phyloP scores from a whole-genome alignment of 2,888 invertebrate genomes.

The Dioctria rufipes region DNA sequence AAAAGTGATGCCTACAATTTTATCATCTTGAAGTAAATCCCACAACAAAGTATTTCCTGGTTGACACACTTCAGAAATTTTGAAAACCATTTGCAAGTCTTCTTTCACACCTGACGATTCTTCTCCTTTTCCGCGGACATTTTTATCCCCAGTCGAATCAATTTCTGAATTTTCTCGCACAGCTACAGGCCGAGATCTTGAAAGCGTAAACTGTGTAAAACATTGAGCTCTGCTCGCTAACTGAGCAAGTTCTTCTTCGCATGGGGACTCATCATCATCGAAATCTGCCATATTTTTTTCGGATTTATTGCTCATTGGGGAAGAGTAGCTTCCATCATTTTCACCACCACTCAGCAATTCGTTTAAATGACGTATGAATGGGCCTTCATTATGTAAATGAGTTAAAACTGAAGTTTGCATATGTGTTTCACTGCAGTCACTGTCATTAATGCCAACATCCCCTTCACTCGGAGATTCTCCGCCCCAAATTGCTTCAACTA shows the following conservation, averaged over 20 bases:
- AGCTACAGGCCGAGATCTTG: conserved; percentile 52
- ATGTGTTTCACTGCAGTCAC: conserved; percentile 68
- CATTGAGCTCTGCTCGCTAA: conserved; percentile 78
- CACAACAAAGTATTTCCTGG: conserved; percentile 94
- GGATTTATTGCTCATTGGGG: conserved; percentile 91
- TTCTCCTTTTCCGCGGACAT: conserved; percentile 63
- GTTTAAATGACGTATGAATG: conserved; percentile 72
- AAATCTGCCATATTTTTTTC: conserved; percentile 96
- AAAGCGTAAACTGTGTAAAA: conserved; percentile 63
- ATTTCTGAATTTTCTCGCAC: conserved; percentile 50
- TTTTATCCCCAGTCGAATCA: conserved; percentile 25
- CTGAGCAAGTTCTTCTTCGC: conserved; percentile 87
- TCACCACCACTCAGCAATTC: conserved; percentile 75
- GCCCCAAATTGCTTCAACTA: conserved; percentile 77
- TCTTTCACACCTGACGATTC: conserved; percentile 63
- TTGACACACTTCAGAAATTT: conserved; percentile 82
- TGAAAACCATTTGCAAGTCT: conserved; percentile 61
- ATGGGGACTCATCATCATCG: conserved; percentile 90
- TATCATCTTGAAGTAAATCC: conserved; percentile 94
- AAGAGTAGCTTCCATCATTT: conserved; percentile 92
- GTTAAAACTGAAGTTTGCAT: conserved; percentile 69
- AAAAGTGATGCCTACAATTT: conserved; percentile 77
- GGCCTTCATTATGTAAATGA: conserved; percentile 73
- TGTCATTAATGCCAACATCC: conserved; percentile 71
- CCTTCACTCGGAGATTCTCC: conserved; percentile 76